These are phyloP conservation scores for Cenopis cana DNA, from an alignment of 2,888 invertebrate genomes.

Conservation along the genomic window DNA sequence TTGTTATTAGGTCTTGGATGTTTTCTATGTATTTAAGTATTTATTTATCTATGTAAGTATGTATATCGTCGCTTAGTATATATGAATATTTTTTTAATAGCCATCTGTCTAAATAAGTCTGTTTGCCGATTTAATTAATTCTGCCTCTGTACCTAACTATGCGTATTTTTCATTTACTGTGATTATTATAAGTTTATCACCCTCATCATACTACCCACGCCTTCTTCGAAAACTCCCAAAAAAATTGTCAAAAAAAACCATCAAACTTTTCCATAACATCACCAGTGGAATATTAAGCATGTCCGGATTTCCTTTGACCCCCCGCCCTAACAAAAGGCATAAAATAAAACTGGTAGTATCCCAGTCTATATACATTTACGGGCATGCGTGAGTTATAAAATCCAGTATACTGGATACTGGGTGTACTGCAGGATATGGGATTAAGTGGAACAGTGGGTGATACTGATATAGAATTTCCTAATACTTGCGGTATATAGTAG, in stretches of 20 bases:
- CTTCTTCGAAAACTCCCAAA: neutral
- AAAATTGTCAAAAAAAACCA: slow-evolving; percentile 14
- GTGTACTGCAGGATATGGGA: no score
- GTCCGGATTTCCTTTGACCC: slow-evolving; percentile 33
- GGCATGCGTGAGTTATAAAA: slow-evolving; percentile 35
- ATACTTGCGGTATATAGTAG: no score
- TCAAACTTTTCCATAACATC: slow-evolving; percentile 22
- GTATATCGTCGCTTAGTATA: no score
- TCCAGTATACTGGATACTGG: slow-evolving; percentile 13
- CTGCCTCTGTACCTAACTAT: no score
- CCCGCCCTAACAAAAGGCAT: slow-evolving; percentile 29
- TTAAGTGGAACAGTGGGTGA: slow-evolving; percentile 16
- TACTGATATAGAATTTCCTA: no score
- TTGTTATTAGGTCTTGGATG: no score
- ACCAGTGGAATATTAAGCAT: slow-evolving; percentile 30
- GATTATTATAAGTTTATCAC: neutral
- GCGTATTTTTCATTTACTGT: neutral
- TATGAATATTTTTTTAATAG: no score
- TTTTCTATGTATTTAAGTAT: no score
- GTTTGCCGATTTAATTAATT: no score
- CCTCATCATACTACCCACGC: slow-evolving; percentile 10
- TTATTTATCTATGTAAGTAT: no score
- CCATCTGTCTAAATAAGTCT: no score
- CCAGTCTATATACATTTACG: slow-evolving; percentile 39
- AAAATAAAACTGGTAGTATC: slow-evolving; percentile 34